These are phyloP conservation scores for Cyclopterus lumpus DNA, from an alignment of 2,797 vertebrate genomes.

Conservation along the genomic window DNA sequence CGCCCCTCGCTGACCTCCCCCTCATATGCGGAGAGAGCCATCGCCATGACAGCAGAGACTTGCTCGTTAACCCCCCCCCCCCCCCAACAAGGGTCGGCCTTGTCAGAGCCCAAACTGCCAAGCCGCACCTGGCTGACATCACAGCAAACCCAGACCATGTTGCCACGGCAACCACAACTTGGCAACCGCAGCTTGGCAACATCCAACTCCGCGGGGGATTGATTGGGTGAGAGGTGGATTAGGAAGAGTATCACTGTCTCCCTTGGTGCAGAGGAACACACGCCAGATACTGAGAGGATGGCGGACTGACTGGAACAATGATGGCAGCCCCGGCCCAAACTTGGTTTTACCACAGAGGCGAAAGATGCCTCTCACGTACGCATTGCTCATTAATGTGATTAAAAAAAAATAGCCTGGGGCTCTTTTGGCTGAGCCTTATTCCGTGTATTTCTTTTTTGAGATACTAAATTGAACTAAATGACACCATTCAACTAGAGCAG, in stretches of 20 bases:
- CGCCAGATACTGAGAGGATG: constrained; percentile 46
- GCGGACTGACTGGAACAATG: constrained; percentile 44
- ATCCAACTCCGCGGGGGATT: constrained; percentile 65
- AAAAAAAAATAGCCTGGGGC: background rate
- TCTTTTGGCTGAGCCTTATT: constrained; percentile 20
- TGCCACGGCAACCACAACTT: constrained; percentile 73
- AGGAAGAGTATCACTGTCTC: constrained; percentile 68
- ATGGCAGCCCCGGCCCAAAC: constrained; percentile 39
- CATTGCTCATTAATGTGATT: constrained; percentile 43
- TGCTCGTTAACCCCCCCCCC: constrained; percentile 63
- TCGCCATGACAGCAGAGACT: constrained; percentile 58
- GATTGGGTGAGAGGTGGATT: constrained; percentile 77
- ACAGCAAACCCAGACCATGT: constrained; percentile 45
- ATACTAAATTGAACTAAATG: constrained; percentile 31
- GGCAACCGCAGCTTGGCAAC: constrained; percentile 67
- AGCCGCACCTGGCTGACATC: constrained; percentile 76
- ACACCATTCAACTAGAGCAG: constrained; percentile 13
- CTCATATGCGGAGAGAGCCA: constrained; percentile 53
- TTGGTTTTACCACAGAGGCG: constrained; percentile 39
- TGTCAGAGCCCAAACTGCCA: constrained; percentile 61
- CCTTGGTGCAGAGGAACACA: constrained; percentile 41
- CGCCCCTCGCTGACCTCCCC: constrained; percentile 57
- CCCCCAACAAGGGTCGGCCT: constrained; percentile 61
- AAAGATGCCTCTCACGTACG: constrained; percentile 40
- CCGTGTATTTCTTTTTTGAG: background rate